Base-by-base conservation (phyloP, 2,113 vertebrate species). In the Entelurus aequoreus region DNA sequence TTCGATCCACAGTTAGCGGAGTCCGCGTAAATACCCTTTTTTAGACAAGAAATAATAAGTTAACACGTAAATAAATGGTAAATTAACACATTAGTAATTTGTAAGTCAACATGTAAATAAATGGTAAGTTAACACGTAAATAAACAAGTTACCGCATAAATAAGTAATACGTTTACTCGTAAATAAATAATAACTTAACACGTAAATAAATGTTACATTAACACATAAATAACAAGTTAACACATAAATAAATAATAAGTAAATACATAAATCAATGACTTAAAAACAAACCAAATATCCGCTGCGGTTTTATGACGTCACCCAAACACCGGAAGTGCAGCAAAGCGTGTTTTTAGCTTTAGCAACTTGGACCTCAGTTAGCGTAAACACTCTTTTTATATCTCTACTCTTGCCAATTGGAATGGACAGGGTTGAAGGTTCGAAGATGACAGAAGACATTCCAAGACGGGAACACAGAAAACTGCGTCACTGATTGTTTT, bases 271-370 rank as follows among this genome's bases (percentile, higher is more conserved):
- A 28, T 28, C 28, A 4, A 28, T 28, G 1, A 28, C 1, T 4
- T 28, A 3, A 28, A 28, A 28, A 28, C 28, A 2, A 28, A 28
- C 28, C 28, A 28, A 28, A 28, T 28, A 28, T 19, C 42, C 42
- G 15, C 8, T 1, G 75, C 74, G 0, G 11, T n/a, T 44, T 60
- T 9, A 63, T 71, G 69, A 71, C 76, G 78, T 77, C 78, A 57
- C 15, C 3, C 0, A 0, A 4, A 16, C 14, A 5, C 14, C n/a
- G 55, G 55, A 57, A 57, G 55, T 57, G 4, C 2, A 38, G 7
- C 36, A 3, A 9, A 16, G 3, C 9, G 13, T 7, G 0, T 14
- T 14, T 35, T 49, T 56, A 54, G 49, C 38, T 5, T 14, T 15
- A 51, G 37, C 56, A 44, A 19, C 19, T 19, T 19, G 1, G 19